Conservation (phyloP, 2,113 vertebrate species). For the Pao palembangensis region DNA sequence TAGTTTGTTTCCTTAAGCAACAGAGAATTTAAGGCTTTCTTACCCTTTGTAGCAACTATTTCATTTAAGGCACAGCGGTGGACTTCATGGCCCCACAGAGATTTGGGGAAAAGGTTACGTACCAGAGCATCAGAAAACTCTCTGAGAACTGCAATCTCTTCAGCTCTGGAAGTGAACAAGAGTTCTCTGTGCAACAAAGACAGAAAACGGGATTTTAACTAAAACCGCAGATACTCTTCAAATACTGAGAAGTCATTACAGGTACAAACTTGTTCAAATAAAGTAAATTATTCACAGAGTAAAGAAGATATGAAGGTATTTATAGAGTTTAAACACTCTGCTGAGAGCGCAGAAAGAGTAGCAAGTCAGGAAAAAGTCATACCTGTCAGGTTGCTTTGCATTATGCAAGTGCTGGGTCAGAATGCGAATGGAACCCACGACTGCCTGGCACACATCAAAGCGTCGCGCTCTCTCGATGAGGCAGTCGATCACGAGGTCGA, state of each 20-base stretch:
- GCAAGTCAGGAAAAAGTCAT: constrained; percentile 12
- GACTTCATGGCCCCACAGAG: constrained; percentile 62
- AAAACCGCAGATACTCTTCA: not conserved
- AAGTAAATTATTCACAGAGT: constrained; percentile 49
- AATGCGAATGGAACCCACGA: constrained; percentile 68
- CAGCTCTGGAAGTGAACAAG: constrained; percentile 59
- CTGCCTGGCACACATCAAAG: constrained; percentile 63
- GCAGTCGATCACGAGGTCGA: constrained; percentile 60
- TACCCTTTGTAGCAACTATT: constrained; percentile 75
- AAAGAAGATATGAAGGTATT: constrained; percentile 27
- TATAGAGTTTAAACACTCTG: constrained; percentile 28
- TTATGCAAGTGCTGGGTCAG: constrained; percentile 73
- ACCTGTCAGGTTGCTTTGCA: constrained; percentile 70
- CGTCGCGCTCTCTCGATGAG: constrained; percentile 55
- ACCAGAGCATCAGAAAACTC: constrained; percentile 68
- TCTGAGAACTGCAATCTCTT: constrained; percentile 69
- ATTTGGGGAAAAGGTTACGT: constrained; percentile 68
- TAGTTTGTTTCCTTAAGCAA: constrained; percentile 31
- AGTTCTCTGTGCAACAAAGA: constrained; percentile 51
- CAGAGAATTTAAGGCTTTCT: constrained; percentile 40
- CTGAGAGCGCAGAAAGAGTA: constrained; percentile 26
- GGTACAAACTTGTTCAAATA: constrained; percentile 17
- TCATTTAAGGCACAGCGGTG: constrained; percentile 73
- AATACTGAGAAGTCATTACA: constrained; percentile 2
- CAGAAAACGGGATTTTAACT: not conserved